Conservation (phyloP, 2,113 vertebrate species). For the Heterocephalus glaber region DNA sequence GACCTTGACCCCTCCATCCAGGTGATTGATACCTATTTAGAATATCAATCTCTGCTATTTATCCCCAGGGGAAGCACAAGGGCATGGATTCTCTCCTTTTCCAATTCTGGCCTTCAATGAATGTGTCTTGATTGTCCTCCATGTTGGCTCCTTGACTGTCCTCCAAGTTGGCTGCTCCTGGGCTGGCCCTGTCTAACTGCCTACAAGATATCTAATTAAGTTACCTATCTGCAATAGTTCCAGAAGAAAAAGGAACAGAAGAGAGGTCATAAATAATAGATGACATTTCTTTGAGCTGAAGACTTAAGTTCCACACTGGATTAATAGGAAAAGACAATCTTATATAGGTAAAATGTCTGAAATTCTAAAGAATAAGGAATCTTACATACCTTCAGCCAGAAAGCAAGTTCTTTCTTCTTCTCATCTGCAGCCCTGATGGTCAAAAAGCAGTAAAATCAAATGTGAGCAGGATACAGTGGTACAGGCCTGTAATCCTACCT, state of each 20-base stretch:
- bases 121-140: no score
- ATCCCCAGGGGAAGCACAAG: no score
- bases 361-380: background rate
- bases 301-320: background rate
- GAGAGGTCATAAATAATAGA: slow-evolving; percentile 4
- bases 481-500: background rate
- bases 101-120: no score
- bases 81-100: no score
- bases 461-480: background rate
- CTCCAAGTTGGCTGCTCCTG: no score
- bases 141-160: no score
- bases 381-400: background rate
- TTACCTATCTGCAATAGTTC: no score
- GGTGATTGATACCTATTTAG: no score
- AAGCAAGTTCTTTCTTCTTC: slow-evolving; percentile 21
- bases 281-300: background rate
- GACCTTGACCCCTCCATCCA: no score
- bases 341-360: background rate
- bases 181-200: no score
- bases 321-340: background rate
- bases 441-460: slow-evolving; percentile 6
- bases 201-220: no score
- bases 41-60: no score
- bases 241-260: background rate
- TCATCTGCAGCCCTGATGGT: background rate